Evolutionary conservation across 2,113 vertebrate genomes (phyloP).

Genomic region (Bufo gargarizans): DNA sequence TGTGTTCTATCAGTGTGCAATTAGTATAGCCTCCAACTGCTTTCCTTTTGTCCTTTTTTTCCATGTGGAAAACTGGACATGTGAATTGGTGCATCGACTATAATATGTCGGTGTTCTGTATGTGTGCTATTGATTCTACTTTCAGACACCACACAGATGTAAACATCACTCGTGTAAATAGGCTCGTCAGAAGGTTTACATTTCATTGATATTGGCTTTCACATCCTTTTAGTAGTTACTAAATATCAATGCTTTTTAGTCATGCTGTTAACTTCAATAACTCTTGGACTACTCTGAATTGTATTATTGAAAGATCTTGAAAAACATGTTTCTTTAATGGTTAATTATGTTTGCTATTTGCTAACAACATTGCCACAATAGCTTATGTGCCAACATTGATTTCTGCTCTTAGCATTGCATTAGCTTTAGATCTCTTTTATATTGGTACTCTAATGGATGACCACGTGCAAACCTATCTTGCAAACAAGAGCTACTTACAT

Average conservation of each 20-base stretch:
- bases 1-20: no score
- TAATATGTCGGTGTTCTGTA: no score
- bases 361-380: not conserved
- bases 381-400: slow-evolving; percentile 2
- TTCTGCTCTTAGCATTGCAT: not conserved
- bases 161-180: no score
- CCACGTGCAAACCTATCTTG: not conserved
- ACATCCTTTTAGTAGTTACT: slow-evolving; percentile 75
- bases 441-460: not conserved
- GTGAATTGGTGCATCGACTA: no score
- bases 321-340: not conserved
- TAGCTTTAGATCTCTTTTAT: slow-evolving; percentile 9
- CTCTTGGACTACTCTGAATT: not conserved
- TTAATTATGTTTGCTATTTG: not conserved
- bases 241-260: slow-evolving; percentile 65
- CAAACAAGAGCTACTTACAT: not conserved
- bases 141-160: no score
- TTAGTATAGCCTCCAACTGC: no score
- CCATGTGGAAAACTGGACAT: no score
- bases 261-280: slow-evolving; percentile 32
- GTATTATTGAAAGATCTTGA: slow-evolving; percentile 1
- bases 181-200: not conserved
- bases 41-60: no score
- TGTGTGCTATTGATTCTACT: no score
- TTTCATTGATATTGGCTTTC: not conserved